A percentile compares a stretch with the other conserved stretches of the same genome.
Evolutionary conservation across 2,888 invertebrate genomes (phyloP).

Genomic region (Rhabditoides inermis): DNA sequence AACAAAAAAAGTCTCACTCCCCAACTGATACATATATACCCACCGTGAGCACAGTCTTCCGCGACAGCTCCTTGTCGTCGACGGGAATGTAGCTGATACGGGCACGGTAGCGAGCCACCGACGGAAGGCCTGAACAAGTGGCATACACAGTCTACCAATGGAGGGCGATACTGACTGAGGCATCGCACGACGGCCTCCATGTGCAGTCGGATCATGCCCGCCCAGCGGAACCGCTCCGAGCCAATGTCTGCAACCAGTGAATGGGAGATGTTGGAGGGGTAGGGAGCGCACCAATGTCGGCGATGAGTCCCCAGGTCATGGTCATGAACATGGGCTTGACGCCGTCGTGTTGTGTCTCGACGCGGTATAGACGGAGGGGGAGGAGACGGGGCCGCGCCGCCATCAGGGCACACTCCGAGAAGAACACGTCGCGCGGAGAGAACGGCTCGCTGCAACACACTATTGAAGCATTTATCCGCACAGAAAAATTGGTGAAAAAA

Average conservation of each 20-base stretch:
- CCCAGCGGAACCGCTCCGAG: constrained; percentile 38
- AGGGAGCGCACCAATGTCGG: constrained; percentile 33
- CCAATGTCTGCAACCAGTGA: constrained; percentile 19
- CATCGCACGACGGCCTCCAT: constrained; percentile 36
- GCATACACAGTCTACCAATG: not conserved
- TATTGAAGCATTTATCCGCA: too few species aligned
- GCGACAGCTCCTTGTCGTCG: constrained; percentile 13
- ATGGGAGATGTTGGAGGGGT: not conserved
- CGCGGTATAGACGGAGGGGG: constrained; percentile 12
- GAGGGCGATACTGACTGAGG: constrained; percentile 13
- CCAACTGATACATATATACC: too few species aligned
- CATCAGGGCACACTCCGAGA: constrained; percentile 30
- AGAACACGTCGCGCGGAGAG: constrained; percentile 30
- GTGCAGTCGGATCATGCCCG: constrained; percentile 36
- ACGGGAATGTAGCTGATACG: constrained; percentile 35
- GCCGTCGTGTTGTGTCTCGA: constrained; percentile 22
- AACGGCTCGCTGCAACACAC: constrained; percentile 34
- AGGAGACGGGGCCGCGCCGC: constrained; percentile 17
- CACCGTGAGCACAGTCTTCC: constrained; percentile 21
- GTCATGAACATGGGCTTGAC: constrained; percentile 33
- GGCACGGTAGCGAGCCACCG: constrained; percentile 26
- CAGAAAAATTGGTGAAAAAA: too few species aligned
- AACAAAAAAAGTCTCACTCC: too few species aligned
- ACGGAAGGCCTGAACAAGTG: constrained; percentile 21
- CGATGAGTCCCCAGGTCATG: constrained; percentile 35